phyloP scores from a whole-genome alignment of 1,140 invertebrate species.

The Eupristina koningsbergeri region DNA sequence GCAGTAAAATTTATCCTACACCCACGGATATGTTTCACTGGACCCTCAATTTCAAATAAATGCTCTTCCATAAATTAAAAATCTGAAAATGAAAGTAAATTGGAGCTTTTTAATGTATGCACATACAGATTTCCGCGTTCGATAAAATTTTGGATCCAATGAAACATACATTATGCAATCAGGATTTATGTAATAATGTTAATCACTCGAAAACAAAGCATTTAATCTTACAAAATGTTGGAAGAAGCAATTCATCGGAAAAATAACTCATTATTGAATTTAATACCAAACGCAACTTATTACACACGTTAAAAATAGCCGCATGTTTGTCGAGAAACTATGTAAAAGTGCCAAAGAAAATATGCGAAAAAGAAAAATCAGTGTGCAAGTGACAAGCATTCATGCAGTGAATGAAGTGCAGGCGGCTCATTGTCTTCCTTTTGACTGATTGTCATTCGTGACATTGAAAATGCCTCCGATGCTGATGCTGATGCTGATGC shows the following conservation, averaged over 20 bases:
- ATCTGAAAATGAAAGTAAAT: too few relatives aligned
- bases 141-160: too few relatives aligned
- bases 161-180: neutral
- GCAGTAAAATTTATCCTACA: neutral
- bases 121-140: too few relatives aligned
- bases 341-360: neutral
- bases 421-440: neutral
- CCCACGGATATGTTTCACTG: too few relatives aligned
- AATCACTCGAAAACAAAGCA: neutral
- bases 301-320: neutral
- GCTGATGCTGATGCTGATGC: too few relatives aligned
- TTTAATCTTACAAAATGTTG: neutral
- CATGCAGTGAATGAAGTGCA: neutral
- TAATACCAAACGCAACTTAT: neutral
- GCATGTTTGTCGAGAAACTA: neutral
- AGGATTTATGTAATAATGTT: neutral
- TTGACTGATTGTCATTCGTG: conserved; percentile 16
- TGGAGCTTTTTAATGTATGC: too few relatives aligned
- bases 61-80: too few relatives aligned
- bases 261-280: neutral
- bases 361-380: neutral
- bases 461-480: conserved; percentile 10
- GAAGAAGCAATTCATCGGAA: neutral
- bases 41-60: too few relatives aligned
- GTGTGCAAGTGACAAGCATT: neutral